Conservation (phyloP, 2,888 invertebrate species). For the Amblyjoppa fuscipennis region DNA sequence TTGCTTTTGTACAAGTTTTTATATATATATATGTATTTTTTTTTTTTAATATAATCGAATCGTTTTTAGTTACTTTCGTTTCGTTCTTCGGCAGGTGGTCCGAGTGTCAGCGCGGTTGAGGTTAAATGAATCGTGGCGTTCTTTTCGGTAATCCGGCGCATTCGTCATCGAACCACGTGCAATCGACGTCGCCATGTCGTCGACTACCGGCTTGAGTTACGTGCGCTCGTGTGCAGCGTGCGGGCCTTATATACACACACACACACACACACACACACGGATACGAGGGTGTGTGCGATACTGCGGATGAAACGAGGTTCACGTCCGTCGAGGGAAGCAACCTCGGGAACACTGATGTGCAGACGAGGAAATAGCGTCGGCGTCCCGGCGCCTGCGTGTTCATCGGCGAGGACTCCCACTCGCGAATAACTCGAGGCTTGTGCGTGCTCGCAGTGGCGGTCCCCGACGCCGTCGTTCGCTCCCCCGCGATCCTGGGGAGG, state of each 20-base stretch:
- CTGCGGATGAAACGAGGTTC: slow-evolving; percentile 13
- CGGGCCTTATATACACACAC: background rate
- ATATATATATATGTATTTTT: no score
- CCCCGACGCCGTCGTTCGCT: slow-evolving; percentile 20
- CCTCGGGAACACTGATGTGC: slow-evolving; percentile 76
- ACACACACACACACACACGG: slow-evolving; percentile 36
- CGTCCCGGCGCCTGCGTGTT: slow-evolving; percentile 73
- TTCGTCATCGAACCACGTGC: slow-evolving; percentile 37
- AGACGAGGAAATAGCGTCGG: slow-evolving; percentile 65
- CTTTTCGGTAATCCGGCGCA: background rate
- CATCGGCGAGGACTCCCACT: slow-evolving; percentile 45
- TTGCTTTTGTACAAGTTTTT: no score
- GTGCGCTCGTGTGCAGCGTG: background rate
- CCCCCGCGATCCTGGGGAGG: slow-evolving; percentile 41
- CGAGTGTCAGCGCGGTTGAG: background rate
- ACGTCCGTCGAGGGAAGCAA: slow-evolving; percentile 77
- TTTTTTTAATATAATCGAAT: no score
- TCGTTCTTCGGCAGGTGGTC: background rate
- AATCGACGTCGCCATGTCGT: slow-evolving; percentile 31
- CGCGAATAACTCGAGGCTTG: slow-evolving; percentile 47
- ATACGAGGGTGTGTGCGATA: background rate
- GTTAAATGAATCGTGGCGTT: background rate
- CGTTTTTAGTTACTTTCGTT: background rate
- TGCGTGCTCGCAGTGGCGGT: slow-evolving; percentile 30
- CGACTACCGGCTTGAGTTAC: background rate